Percentiles rank a stretch among this genome's conserved stretches.
phyloP scores from a whole-genome alignment of 2,113 vertebrate species.

The Halichoeres trimaculatus region DNA sequence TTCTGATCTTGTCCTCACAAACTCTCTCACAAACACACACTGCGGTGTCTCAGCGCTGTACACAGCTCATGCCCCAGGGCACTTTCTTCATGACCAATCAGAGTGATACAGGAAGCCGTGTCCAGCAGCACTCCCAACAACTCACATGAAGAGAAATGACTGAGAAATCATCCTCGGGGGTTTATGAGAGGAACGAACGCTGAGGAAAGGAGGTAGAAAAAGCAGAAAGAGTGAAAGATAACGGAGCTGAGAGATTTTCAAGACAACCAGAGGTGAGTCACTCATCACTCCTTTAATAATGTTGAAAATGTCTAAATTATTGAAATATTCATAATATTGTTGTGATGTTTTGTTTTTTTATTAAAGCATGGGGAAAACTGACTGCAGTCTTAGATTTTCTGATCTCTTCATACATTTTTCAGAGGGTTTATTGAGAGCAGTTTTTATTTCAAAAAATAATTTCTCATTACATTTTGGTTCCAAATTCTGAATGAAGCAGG shows the following conservation, averaged over 20 bases:
- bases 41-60: constrained; percentile 21
- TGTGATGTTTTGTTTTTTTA: background rate
- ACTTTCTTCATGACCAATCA: constrained; percentile 70
- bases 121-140: constrained; percentile 46
- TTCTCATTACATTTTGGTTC: background rate
- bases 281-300: background rate
- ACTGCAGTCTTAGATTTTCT: background rate
- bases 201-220: constrained; percentile 22
- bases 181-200: constrained; percentile 16
- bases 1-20: background rate
- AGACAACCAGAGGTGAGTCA: constrained; percentile 51
- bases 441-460: no score
- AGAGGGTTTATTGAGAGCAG: no score
- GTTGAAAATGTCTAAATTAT: background rate
- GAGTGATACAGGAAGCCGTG: constrained; percentile 74
- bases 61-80: constrained; percentile 42
- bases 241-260: constrained; percentile 22
- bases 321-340: background rate
- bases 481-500: background rate
- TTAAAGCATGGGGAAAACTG: background rate
- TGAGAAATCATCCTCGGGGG: constrained; percentile 35
- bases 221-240: constrained; percentile 10
- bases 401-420: background rate
- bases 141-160: constrained; percentile 46
- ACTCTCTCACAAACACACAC: constrained; percentile 9